Percentiles rank a stretch among this genome's conserved stretches.
Evolutionary conservation across 2,888 invertebrate species (phyloP).

Genomic region (Pseudococcus longispinus): DNA sequence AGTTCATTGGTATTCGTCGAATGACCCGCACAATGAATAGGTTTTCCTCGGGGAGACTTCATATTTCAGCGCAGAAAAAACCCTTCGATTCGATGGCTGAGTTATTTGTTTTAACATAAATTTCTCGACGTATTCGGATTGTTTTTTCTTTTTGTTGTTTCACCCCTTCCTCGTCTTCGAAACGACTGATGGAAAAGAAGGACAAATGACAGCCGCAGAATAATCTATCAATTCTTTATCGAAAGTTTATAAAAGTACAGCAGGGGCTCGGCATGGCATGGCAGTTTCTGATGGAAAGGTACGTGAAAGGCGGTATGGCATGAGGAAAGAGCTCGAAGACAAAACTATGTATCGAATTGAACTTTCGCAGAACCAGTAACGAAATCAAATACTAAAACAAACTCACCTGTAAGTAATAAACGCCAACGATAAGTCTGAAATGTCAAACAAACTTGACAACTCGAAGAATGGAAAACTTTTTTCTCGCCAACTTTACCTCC

Average conservation of each 20-base stretch:
- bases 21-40: not conserved
- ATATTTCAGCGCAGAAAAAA: not conserved
- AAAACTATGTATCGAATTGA: conserved; percentile 23
- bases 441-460: conserved; percentile 20
- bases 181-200: conserved; percentile 30
- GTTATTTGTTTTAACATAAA: conserved; percentile 32
- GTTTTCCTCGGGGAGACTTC: not conserved
- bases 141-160: conserved; percentile 10
- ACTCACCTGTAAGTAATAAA: conserved; percentile 32
- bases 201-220: conserved; percentile 43
- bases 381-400: conserved; percentile 35
- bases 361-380: not conserved
- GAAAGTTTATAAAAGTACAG: conserved; percentile 29
- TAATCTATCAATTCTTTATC: conserved; percentile 45
- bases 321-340: not conserved
- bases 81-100: not conserved
- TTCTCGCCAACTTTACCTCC: not conserved
- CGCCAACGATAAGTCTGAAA: conserved; percentile 37
- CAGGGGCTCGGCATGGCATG: not conserved
- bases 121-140: conserved; percentile 33
- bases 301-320: not conserved
- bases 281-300: not conserved
- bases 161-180: not conserved
- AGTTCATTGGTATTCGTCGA: conserved; percentile 10
- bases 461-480: not conserved